These are phyloP conservation scores for Drosophila merina DNA, from an alignment of 2,888 invertebrate genomes.

Conservation along the genomic window DNA sequence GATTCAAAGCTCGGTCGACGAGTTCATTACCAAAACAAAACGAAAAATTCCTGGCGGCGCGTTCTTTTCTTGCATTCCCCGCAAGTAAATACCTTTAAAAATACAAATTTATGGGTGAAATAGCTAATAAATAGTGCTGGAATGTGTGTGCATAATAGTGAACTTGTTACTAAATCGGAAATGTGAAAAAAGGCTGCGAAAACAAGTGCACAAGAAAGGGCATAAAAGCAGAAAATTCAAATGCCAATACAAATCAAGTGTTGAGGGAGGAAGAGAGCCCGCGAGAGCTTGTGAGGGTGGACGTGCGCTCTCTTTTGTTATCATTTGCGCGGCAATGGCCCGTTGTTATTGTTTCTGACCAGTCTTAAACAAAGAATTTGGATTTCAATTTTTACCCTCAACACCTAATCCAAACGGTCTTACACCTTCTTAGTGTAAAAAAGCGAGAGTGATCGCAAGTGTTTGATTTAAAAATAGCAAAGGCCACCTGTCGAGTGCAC, in stretches of 20 bases:
- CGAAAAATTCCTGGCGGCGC: slow-evolving; percentile 60
- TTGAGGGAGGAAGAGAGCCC: slow-evolving; percentile 33
- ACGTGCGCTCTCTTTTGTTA: slow-evolving; percentile 47
- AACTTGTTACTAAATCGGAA: slow-evolving; percentile 8
- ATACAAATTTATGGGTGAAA: background rate
- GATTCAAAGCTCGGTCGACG: slow-evolving; percentile 6
- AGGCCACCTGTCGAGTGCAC: slow-evolving; percentile 69
- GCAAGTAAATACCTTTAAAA: slow-evolving; percentile 51
- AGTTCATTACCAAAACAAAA: slow-evolving; percentile 48
- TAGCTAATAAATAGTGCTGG: background rate
- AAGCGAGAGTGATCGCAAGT: slow-evolving; percentile 42
- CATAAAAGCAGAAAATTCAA: slow-evolving; percentile 26
- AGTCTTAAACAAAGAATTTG: slow-evolving; percentile 4
- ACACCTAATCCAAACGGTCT: background rate
- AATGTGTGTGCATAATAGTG: background rate
- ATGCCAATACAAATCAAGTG: slow-evolving; percentile 66
- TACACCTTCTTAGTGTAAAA: slow-evolving; percentile 11
- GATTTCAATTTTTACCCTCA: background rate
- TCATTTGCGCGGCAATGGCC: slow-evolving; percentile 60
- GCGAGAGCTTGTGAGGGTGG: slow-evolving; percentile 19
- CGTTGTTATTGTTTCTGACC: slow-evolving; percentile 61
- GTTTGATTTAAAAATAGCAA: slow-evolving; percentile 52
- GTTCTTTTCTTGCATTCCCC: slow-evolving; percentile 54
- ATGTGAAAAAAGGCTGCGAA: slow-evolving; percentile 5
- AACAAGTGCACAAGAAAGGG: slow-evolving; percentile 60